phyloP scores from a whole-genome alignment of 2,797 vertebrate genomes.

The Notolabrus celidotus region DNA sequence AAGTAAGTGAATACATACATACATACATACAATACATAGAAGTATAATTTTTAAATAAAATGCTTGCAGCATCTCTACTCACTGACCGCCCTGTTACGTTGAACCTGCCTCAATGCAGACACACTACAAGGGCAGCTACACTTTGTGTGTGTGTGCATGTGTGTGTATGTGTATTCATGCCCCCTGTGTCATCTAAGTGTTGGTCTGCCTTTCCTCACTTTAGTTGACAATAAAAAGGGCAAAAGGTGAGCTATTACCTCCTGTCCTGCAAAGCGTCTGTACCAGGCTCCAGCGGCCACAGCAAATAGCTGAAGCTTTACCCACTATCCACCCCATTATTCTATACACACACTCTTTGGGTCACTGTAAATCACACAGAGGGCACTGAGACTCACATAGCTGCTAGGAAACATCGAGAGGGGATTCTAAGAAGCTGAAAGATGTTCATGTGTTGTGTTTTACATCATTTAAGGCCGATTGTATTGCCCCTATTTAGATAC shows the following conservation, averaged over 20 bases:
- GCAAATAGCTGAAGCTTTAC: constrained; percentile 47
- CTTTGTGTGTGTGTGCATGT: not conserved
- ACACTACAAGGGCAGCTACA: not conserved
- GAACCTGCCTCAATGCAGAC: constrained; percentile 16
- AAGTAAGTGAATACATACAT: too few species aligned
- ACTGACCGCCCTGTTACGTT: not conserved
- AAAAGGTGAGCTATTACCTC: constrained; percentile 61
- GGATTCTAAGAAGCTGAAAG: not conserved
- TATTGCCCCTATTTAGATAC: constrained; percentile 2
- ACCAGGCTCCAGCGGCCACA: constrained; percentile 65
- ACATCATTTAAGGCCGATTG: not conserved
- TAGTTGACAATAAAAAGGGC: constrained; percentile 63
- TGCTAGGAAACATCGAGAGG: constrained; percentile 3
- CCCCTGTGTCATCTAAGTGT: constrained; percentile 35
- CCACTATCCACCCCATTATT: constrained; percentile 55
- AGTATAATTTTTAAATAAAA: too few species aligned
- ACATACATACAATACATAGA: too few species aligned
- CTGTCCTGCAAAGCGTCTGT: constrained; percentile 35
- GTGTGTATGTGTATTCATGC: constrained; percentile 10
- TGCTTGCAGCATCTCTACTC: constrained; percentile 12
- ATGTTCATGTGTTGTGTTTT: not conserved
- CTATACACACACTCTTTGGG: constrained; percentile 25
- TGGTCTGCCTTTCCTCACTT: constrained; percentile 67
- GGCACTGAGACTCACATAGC: constrained; percentile 5
- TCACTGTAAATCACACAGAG: constrained; percentile 48